Conservation (phyloP, 2,797 vertebrate species). For the Alauda arvensis region DNA sequence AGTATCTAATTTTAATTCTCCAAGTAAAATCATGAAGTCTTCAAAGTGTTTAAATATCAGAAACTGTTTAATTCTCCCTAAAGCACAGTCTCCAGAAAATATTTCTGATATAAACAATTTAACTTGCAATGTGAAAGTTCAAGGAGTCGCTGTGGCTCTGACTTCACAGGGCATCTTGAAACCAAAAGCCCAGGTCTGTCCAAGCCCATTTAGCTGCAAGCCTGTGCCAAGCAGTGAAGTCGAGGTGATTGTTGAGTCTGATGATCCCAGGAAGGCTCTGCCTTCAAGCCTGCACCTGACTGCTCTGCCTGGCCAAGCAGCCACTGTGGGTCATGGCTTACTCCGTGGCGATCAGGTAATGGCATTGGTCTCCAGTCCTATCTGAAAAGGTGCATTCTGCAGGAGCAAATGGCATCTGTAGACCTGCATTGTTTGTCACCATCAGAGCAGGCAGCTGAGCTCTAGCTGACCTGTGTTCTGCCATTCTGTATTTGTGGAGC, state of each 20-base stretch:
- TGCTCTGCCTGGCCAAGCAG: neutral
- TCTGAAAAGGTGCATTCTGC: neutral
- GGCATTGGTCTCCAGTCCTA: neutral
- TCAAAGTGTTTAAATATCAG: neutral
- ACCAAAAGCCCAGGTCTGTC: neutral
- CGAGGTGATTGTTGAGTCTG: neutral
- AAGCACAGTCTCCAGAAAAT: neutral
- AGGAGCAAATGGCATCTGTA: neutral
- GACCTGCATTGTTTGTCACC: neutral
- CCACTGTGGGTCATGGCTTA: neutral
- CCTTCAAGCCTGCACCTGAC: neutral
- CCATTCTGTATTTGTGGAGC: neutral
- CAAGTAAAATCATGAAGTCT: neutral
- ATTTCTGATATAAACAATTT: constrained; percentile 5
- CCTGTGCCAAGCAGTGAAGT: neutral
- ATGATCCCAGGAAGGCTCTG: neutral
- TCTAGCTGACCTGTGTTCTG: neutral
- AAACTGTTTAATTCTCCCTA: constrained; percentile 1
- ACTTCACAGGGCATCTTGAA: neutral
- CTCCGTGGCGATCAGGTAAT: accelerated
- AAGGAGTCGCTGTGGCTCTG: neutral
- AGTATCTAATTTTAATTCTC: neutral
- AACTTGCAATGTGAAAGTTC: neutral
- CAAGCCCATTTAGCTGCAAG: neutral
- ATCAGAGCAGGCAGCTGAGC: neutral